Evolutionary conservation across 2,113 vertebrate species (phyloP), one percentile per base, ranked within the genome.

Genomic region (Leucopternis melanops): DNA sequence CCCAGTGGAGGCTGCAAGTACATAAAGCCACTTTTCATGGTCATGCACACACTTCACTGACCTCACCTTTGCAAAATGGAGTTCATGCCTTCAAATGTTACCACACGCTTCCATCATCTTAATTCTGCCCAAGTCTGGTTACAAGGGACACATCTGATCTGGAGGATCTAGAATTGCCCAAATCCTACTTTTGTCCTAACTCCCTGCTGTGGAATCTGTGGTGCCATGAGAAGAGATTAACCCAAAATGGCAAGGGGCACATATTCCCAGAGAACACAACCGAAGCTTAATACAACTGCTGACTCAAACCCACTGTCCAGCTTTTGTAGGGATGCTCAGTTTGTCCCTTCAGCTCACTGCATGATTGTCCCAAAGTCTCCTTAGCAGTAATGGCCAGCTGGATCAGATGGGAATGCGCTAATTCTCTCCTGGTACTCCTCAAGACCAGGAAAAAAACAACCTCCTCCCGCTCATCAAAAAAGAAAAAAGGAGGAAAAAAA

Each of bases 381-480:
- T 49, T 17, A 29, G 13, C 22, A 85, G 32, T 8, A 25, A 16
- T 6, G 29, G 38, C 10, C 49, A 72, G 17, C 26, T 44, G 14
- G 25, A 29, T 94, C 31, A 32, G 20, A 15, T 25, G 20, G 61
- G 32, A 88, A 47, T 31, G 47, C 25, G 22, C 15, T 21, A 65
- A 6, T 32, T 26, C 14, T 31, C 29, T 65, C 23, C 32, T 16
- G 14, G 57, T 31, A 18, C 13, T 40, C 42, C 34, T 50, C 40
- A 73, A 52, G 25, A 42, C 11, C 8, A 55, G 59, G 25, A 3
- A 36, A 65, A 65, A 8, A 0, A 11, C 2, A 42, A 42, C 2
- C 2, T 22, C 18, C 10, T 21, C 2, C 8, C 2, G 0, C 14
- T 32, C 47, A 75, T 1, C 8, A 32, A 18, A 52, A 20, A 31